These are phyloP conservation scores for Pavo muticus DNA, from an alignment of 2,113 vertebrate genomes.

Conservation along the genomic window DNA sequence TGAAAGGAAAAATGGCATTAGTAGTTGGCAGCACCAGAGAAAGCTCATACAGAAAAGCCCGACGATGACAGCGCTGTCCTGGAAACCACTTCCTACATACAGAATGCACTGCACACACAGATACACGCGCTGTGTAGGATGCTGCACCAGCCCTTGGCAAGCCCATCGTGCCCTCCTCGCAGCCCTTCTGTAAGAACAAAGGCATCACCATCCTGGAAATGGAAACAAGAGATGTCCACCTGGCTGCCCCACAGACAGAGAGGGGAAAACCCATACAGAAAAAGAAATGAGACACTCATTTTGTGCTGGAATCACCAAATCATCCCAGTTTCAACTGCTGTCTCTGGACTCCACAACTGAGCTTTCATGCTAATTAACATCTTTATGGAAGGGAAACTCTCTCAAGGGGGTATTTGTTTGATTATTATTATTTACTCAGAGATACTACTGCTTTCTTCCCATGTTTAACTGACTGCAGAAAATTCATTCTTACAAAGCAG, in stretches of 20 bases:
- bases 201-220: background rate
- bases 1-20: background rate
- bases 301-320: background rate
- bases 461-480: background rate
- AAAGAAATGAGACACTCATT: background rate
- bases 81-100: background rate
- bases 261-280: background rate
- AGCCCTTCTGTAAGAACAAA: background rate
- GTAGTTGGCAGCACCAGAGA: background rate
- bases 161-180: background rate
- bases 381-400: slow-evolving; percentile 63
- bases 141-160: fast-evolving
- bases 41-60: background rate
- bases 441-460: slow-evolving; percentile 4
- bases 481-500: slow-evolving; percentile 43
- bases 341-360: background rate
- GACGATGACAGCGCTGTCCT: background rate
- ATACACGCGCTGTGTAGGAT: background rate
- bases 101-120: no score
- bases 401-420: slow-evolving; percentile 53
- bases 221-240: background rate
- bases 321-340: background rate
- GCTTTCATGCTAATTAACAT: slow-evolving; percentile 68
- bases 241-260: background rate
- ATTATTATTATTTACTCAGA: slow-evolving; percentile 69